These are phyloP conservation scores for Stenodema calcarata DNA, from an alignment of 2,888 invertebrate genomes.

Conservation along the genomic window DNA sequence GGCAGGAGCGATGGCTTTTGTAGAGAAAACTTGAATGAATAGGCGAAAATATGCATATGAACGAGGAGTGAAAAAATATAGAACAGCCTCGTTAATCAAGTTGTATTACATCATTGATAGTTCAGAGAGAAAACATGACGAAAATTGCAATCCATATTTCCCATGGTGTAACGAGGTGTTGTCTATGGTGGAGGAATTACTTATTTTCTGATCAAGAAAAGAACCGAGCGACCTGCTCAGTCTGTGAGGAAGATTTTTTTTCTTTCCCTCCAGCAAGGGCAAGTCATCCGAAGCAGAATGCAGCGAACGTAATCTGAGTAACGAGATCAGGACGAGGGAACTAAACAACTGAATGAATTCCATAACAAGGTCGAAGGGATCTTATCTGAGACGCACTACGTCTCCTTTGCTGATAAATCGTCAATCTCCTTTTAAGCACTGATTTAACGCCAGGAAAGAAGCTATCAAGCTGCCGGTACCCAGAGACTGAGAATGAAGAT, in stretches of 20 bases:
- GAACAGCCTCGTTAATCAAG: too few relatives aligned
- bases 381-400: not conserved
- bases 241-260: not conserved
- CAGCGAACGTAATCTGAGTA: conserved; percentile 4
- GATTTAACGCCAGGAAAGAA: not conserved
- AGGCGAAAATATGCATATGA: too few relatives aligned
- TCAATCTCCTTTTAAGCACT: not conserved
- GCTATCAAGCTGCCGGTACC: not conserved
- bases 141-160: too few relatives aligned
- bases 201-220: not conserved
- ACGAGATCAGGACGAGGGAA: not conserved
- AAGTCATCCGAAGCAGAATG: not conserved
- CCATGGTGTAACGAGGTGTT: not conserved
- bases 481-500: not conserved
- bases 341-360: conserved; percentile 4
- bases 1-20: too few relatives aligned
- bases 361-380: conserved; percentile 14
- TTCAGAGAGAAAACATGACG: too few relatives aligned
- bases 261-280: not conserved
- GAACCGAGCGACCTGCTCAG: not conserved
- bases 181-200: not conserved
- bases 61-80: too few relatives aligned
- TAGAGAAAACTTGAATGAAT: too few relatives aligned
- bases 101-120: too few relatives aligned
- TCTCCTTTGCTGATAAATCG: not conserved